Base-by-base conservation (phyloP, 2,888 invertebrate genomes). In the Metellina segmentata region DNA sequence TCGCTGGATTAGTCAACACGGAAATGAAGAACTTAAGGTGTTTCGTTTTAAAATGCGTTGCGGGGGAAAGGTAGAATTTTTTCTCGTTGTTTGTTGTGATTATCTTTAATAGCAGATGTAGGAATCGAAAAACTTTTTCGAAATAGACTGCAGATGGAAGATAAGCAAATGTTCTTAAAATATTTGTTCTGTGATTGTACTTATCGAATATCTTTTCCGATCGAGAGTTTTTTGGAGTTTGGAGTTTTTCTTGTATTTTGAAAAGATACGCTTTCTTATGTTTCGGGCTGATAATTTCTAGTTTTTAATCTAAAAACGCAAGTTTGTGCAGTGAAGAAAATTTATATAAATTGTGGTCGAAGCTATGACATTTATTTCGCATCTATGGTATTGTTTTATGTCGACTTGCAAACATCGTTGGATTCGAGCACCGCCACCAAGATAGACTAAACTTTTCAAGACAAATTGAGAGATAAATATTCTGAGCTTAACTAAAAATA, bases 401-500 rank as follows among this genome's bases (percentile, higher is more conserved):
- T 81, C 81, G 48, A 81, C 51, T 81, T 85, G 69, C 34, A 90
- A 90, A 75, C 74, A 90, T 70, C 81, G 78, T 53, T 90, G 90
- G 90, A 81, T 86, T 81, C 81, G 85, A 19, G 90, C 53, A 49
- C 85, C 90, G 8, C 90, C 90, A 8, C 85, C 85, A 13, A 86
- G 81, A 69, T 86, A 85, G 69, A 89, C 49, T 7, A 53, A 75
- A 8, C n/a, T 6, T 61, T 9, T 61, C 16, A 13, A 61, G 19
- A 7, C 53, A 70, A 75, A 74, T 11, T 53, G 19, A 88, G 61
- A 70, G 48, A 75, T 61, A 69, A 61, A 81, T 16, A 74, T 70
- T 49, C 7, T 19, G 87, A 79, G 48, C 61, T 74, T 74, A 8
- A 11, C 6, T 74, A 61, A 11, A 75, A 85, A 34, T 85, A 85